A percentile compares a stretch with the other conserved stretches of the same genome.
These are phyloP conservation scores for Elgonia sp. DNA, from an alignment of 2,888 invertebrate genomes.

Conservation along the genomic window DNA sequence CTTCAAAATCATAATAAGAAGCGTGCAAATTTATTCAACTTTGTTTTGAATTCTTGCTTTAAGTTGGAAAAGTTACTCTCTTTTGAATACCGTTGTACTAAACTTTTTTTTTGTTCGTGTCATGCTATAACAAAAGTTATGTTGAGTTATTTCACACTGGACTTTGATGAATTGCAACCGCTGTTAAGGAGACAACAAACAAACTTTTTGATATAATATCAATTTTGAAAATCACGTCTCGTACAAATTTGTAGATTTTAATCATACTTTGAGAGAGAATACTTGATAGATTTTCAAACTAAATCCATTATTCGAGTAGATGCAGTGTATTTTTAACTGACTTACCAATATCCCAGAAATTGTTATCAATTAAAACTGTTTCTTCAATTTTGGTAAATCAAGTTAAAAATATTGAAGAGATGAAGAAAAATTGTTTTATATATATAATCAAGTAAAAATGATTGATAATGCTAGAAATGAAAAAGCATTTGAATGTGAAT, in stretches of 20 bases:
- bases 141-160: conserved; percentile 56
- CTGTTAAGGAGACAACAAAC: conserved; percentile 83
- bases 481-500: background rate
- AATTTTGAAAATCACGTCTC: conserved; percentile 1
- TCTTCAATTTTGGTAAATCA: too few relatives aligned
- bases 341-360: background rate
- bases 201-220: conserved; percentile 12
- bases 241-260: background rate
- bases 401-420: too few relatives aligned
- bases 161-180: conserved; percentile 86
- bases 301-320: background rate
- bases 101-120: conserved; percentile 1
- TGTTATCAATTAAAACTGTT: too few relatives aligned
- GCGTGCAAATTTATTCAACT: background rate
- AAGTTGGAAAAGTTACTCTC: background rate
- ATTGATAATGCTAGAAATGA: background rate
- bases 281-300: background rate
- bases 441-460: background rate
- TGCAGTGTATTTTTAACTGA: background rate
- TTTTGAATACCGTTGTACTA: background rate
- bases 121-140: conserved; percentile 29
- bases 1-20: conserved; percentile 16
- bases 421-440: background rate
- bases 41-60: background rate
- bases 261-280: background rate